phyloP scores from a whole-genome alignment of 2,797 vertebrate genomes.

The Cryptoprocta ferox region DNA sequence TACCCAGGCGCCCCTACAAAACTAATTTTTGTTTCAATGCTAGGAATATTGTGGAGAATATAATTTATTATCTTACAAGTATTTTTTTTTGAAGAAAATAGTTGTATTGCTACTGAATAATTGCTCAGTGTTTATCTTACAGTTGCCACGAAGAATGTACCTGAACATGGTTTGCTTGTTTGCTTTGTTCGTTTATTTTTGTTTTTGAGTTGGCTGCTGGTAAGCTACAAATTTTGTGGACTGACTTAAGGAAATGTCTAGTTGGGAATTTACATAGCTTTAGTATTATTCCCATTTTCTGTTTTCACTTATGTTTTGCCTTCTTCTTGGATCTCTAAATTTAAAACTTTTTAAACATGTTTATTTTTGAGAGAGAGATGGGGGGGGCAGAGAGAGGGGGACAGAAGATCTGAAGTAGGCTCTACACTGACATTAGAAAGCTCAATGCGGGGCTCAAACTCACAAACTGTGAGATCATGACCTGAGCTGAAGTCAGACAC shows the following conservation, averaged over 20 bases:
- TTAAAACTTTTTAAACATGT: not conserved
- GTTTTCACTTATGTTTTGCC: not conserved
- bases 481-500: too few relatives aligned
- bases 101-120: not conserved
- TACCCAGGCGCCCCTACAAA: too few relatives aligned
- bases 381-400: too few relatives aligned
- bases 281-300: not conserved
- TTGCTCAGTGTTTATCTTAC: not conserved
- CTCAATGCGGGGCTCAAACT: too few relatives aligned
- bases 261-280: not conserved
- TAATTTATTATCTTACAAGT: not conserved
- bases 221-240: not conserved
- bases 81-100: slow-evolving; percentile 21
- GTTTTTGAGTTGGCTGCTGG: not conserved
- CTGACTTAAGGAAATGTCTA: not conserved
- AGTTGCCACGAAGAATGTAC: not conserved
- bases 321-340: not conserved
- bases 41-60: not conserved
- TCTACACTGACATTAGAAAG: too few relatives aligned
- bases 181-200: not conserved
- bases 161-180: not conserved
- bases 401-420: too few relatives aligned
- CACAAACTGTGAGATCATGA: too few relatives aligned
- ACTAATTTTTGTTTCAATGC: not conserved
- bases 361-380: too few relatives aligned